Conservation (phyloP, 1,140 invertebrate genomes). For the Mamestra configurata region DNA sequence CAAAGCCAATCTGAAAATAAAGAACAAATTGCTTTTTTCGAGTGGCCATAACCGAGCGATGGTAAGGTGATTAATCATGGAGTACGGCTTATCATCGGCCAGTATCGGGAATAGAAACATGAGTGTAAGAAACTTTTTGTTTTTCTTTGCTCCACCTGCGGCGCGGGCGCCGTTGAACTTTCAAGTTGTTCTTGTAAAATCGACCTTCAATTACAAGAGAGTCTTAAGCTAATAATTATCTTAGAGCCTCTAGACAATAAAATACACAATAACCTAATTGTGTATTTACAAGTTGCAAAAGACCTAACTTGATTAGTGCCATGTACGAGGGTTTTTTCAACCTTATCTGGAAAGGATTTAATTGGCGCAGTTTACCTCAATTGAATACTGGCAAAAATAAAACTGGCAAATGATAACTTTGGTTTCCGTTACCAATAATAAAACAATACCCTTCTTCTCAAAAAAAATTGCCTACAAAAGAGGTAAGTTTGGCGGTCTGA, state of each 20-base stretch:
- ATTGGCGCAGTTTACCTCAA: background rate
- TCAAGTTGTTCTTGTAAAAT: background rate
- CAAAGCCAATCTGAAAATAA: constrained; percentile 54
- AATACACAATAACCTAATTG: too few relatives aligned
- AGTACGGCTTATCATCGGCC: constrained; percentile 54
- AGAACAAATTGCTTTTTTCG: constrained; percentile 61
- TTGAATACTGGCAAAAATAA: too few relatives aligned
- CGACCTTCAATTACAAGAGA: background rate
- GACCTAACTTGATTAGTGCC: background rate
- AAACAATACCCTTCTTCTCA: too few relatives aligned
- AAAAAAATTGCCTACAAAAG: too few relatives aligned
- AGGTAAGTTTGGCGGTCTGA: too few relatives aligned
- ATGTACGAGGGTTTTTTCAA: background rate
- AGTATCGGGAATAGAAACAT: constrained; percentile 55
- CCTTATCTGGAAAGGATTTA: background rate
- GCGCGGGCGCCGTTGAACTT: constrained; percentile 27
- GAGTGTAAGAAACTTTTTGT: constrained; percentile 37
- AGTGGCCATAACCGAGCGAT: constrained; percentile 42
- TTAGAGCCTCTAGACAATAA: too few relatives aligned
- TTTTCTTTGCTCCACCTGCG: constrained; percentile 33
- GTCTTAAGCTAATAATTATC: background rate
- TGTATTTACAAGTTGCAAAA: background rate
- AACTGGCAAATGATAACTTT: too few relatives aligned
- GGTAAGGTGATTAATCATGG: constrained; percentile 60
- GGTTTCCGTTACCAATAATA: too few relatives aligned